Evolutionary conservation across 2,113 vertebrate genomes (phyloP).

Genomic region (Phocoena phocoena): DNA sequence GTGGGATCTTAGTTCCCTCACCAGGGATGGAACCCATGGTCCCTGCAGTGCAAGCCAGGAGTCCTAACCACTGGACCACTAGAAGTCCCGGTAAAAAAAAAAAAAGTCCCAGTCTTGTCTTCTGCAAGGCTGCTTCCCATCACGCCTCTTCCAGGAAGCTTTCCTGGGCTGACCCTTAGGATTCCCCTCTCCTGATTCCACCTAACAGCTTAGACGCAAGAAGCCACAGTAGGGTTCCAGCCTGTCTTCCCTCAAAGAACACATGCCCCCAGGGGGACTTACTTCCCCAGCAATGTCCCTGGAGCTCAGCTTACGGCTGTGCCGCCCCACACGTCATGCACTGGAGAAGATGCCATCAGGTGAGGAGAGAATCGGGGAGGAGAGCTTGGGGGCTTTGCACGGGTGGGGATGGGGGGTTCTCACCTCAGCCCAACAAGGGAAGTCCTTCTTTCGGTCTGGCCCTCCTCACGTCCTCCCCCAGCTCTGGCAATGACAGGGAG

Average conservation of each 20-base stretch:
- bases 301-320: not conserved
- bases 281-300: not conserved
- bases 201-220: not conserved
- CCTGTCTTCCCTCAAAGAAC: not conserved
- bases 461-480: not conserved
- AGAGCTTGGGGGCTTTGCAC: rapidly evolving
- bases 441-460: not conserved
- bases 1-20: not conserved
- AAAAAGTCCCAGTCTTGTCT: not conserved
- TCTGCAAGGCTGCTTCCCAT: not conserved
- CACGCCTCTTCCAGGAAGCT: not conserved
- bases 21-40: not conserved
- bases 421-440: not conserved
- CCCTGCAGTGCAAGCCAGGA: not conserved
- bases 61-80: not conserved
- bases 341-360: not conserved
- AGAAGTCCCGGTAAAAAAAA: not conserved
- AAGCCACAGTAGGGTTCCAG: not conserved
- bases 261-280: not conserved
- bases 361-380: not conserved
- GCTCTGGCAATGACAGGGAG: not conserved
- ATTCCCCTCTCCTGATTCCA: not conserved
- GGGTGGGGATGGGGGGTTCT: not conserved
- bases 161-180: not conserved
- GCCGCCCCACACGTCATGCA: not conserved